phyloP scores from a whole-genome alignment of 2,888 invertebrate species.

The Troides oblongomaculatus region DNA sequence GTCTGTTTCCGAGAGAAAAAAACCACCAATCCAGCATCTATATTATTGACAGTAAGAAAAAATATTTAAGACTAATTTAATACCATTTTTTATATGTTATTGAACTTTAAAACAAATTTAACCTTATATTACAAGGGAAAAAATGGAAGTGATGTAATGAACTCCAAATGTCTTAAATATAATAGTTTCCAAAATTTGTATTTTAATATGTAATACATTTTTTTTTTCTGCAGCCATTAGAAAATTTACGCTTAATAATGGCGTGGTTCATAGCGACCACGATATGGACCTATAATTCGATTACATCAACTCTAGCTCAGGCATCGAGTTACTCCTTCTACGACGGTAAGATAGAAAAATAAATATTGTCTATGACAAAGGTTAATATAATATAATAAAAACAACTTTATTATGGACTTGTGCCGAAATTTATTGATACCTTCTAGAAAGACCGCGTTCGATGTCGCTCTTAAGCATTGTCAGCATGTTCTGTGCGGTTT shows the following conservation, averaged over 20 bases:
- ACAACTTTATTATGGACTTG: background rate
- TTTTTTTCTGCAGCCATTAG: conserved; percentile 74
- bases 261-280: conserved; percentile 81
- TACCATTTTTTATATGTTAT: no score
- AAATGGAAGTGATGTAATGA: no score
- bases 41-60: conserved; percentile 80
- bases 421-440: conserved; percentile 13
- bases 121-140: no score
- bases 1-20: conserved; percentile 88
- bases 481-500: conserved; percentile 63
- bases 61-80: background rate
- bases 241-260: conserved; percentile 77
- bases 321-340: conserved; percentile 70
- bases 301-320: conserved; percentile 71
- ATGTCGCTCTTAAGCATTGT: conserved; percentile 63
- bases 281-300: conserved; percentile 80
- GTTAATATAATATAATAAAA: background rate
- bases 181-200: no score
- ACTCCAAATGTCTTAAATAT: no score
- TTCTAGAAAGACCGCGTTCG: conserved; percentile 35
- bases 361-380: conserved; percentile 2
- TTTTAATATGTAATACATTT: no score
- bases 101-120: no score
- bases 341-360: conserved; percentile 56
- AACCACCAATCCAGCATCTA: conserved; percentile 81